These are phyloP conservation scores for Romanomermis culicivorax DNA, from an alignment of 2,888 invertebrate species.

Conservation along the genomic window DNA sequence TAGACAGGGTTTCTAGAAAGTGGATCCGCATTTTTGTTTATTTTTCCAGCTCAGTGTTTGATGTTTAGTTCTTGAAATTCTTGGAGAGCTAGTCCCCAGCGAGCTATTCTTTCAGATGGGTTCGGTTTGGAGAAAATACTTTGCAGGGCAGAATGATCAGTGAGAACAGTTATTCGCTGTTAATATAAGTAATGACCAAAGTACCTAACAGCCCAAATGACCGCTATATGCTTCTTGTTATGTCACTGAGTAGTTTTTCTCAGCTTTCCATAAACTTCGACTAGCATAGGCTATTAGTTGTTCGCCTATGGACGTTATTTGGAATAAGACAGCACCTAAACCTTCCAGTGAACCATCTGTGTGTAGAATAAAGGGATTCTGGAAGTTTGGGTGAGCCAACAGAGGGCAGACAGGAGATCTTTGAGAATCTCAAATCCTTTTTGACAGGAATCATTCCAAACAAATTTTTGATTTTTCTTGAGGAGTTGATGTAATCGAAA, in stretches of 20 bases:
- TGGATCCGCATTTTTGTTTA: not conserved
- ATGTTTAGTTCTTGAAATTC: no score
- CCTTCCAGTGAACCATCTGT: not conserved
- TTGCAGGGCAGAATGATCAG: no score
- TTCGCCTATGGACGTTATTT: not conserved
- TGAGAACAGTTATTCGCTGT: not conserved
- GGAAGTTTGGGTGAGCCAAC: conserved; percentile 3
- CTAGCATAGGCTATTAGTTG: conserved; percentile 1
- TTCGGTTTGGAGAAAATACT: not conserved
- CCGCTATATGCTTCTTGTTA: conserved; percentile 5
- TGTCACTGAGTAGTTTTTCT: not conserved
- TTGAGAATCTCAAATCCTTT: conserved; percentile 1
- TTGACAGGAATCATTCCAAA: not conserved
- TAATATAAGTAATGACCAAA: not conserved
- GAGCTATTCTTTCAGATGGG: not conserved
- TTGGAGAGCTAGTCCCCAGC: not conserved
- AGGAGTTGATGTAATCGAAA: not conserved
- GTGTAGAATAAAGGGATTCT: conserved; percentile 2
- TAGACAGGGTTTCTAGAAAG: not conserved
- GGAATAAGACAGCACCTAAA: conserved; percentile 3
- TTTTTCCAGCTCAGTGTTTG: no score
- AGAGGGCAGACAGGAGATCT: not conserved
- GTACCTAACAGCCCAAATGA: conserved; percentile 1
- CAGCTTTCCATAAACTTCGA: not conserved
- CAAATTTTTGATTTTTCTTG: not conserved